phyloP scores from a whole-genome alignment of 2,113 vertebrate species.

The Arvicanthis niloticus region DNA sequence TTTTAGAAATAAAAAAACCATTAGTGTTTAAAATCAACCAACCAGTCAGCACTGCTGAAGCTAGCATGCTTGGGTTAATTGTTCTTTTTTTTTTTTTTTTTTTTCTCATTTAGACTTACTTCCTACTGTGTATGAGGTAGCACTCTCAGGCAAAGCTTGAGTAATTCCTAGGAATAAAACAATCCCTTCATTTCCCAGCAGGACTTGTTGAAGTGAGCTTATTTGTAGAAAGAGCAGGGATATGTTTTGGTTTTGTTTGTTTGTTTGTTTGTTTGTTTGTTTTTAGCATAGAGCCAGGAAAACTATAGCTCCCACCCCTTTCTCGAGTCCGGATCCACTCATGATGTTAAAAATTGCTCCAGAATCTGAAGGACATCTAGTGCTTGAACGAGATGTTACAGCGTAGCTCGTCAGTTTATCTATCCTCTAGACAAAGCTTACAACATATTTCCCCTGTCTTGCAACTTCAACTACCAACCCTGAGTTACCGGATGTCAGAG shows the following conservation, averaged over 20 bases:
- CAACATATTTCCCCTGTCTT: background rate
- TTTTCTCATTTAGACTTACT: constrained; percentile 53
- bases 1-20: constrained; percentile 66
- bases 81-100: no score
- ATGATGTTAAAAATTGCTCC: constrained; percentile 43
- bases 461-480: background rate
- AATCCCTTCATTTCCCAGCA: constrained; percentile 62
- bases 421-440: background rate
- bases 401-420: background rate
- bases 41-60: constrained; percentile 9
- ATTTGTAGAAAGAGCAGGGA: constrained; percentile 58
- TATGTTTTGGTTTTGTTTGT: no score
- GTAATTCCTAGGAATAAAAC: constrained; percentile 61
- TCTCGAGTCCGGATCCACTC: constrained; percentile 13
- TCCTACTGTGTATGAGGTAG: constrained; percentile 52
- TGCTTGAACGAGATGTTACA: background rate
- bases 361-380: constrained; percentile 42
- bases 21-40: constrained; percentile 59
- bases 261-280: no score
- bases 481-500: background rate
- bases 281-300: constrained; percentile 54
- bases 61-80: constrained; percentile 54
- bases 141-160: constrained; percentile 50
- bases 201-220: constrained; percentile 25
- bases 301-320: background rate